These are phyloP conservation scores for Callipepla californica DNA, from an alignment of 2,113 vertebrate genomes.

Conservation along the genomic window DNA sequence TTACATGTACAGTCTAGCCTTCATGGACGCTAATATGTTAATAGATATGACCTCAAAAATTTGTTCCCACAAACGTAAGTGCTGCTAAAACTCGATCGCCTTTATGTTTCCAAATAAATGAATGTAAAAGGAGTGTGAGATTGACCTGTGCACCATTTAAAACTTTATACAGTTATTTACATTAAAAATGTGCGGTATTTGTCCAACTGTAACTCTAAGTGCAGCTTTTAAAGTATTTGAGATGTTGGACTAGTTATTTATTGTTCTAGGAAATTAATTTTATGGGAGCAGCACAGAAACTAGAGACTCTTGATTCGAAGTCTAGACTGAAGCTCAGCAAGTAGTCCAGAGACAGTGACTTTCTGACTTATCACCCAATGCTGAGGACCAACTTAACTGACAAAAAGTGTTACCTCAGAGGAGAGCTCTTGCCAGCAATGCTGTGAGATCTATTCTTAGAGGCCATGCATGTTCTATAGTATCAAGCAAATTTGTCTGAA, in stretches of 20 bases:
- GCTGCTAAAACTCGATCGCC: slow-evolving; percentile 25
- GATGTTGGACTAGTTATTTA: slow-evolving; percentile 57
- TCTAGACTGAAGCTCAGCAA: slow-evolving; percentile 63
- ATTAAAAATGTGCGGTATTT: slow-evolving; percentile 42
- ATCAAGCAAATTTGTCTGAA: neutral
- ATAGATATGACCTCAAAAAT: slow-evolving; percentile 36
- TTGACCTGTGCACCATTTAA: slow-evolving; percentile 33
- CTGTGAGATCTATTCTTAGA: neutral
- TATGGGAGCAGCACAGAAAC: slow-evolving; percentile 27
- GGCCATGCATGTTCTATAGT: neutral
- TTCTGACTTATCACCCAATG: neutral
- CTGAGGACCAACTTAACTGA: neutral
- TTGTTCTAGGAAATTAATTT: slow-evolving; percentile 64
- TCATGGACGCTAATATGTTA: neutral
- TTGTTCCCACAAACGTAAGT: slow-evolving; percentile 45
- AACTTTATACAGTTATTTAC: slow-evolving; percentile 42
- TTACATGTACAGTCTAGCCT: neutral
- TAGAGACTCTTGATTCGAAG: slow-evolving; percentile 33
- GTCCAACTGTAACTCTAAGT: slow-evolving; percentile 24
- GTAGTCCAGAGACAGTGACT: slow-evolving; percentile 9
- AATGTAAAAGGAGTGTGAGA: slow-evolving; percentile 52
- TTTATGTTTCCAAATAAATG: slow-evolving; percentile 30
- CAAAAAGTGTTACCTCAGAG: neutral
- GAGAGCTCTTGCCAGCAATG: neutral
- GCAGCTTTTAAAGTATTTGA: slow-evolving; percentile 42